Evolutionary conservation across 1,140 invertebrate species (phyloP), one percentile per base, ranked within the genome.

Genomic region (Eriocheir sinensis): DNA sequence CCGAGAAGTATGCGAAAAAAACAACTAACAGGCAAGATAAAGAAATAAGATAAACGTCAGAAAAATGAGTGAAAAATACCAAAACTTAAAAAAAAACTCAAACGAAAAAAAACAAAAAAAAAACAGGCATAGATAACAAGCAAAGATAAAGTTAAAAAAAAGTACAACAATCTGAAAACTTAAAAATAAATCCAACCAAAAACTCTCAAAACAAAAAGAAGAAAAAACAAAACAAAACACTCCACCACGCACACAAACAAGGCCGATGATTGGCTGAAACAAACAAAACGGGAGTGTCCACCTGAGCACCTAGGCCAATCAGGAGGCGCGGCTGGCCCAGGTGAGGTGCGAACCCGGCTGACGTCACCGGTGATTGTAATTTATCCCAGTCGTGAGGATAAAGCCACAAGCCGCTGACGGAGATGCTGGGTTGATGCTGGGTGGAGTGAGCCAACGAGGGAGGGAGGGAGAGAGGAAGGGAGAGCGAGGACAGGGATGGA

Each of bases 401-500:
- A 72, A 72, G 60, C 60, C 60, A n/a, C 60, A 72, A 72, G 60
- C 60, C 60, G 60, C 60, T 72, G 60, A 72, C 60, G 60, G 60
- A 21, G 60, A 72, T 72, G 60, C 60, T n/a, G 60, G 60, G 60
- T 72, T 72, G 60, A 72, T 72, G 60, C 21, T 72, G 60, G 60
- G 60, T 72, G 60, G 60, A 72, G 60, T 72, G 60, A 72, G 60
- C n/a, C 21, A 72, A n/a, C 60, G 27, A 72, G 48, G 27, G 27
- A 41, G 38, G 85, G 83, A 40, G 15, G 36, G 38, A 30, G 36
- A 40, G 36, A 2, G 30, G 40, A 9, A n/a, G 17, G 2, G 32
- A 32, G 32, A n/a, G 85, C 27, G 32, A 86, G 34, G 83, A 21
- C 4, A 30, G 83, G 83, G 83, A 21, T n/a, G 30, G n/a, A 83